phyloP scores from a whole-genome alignment of 2,888 invertebrate genomes.

The Muschampia plurimacula region DNA sequence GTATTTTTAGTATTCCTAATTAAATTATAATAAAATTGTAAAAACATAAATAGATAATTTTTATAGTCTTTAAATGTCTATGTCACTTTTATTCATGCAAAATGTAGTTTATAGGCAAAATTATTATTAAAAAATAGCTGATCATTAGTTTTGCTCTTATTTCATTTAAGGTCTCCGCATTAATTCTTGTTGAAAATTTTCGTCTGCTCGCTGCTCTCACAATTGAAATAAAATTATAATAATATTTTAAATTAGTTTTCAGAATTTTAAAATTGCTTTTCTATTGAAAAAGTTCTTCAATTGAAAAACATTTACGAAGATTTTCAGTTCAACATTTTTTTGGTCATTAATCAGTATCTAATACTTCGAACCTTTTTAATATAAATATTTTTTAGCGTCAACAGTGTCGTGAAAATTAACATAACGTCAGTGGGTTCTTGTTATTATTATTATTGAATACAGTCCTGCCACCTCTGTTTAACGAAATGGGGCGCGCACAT shows the following conservation, averaged over 20 bases:
- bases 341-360: neutral
- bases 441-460: conserved; percentile 23
- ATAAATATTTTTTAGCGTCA: conserved; percentile 4
- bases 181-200: neutral
- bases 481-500: conserved; percentile 16
- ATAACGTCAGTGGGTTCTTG: conserved; percentile 14
- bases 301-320: too few relatives aligned
- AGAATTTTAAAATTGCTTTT: neutral
- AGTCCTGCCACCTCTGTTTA: conserved; percentile 8
- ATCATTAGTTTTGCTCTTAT: neutral
- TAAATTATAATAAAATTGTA: too few relatives aligned
- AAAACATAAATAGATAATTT: too few relatives aligned
- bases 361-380: neutral
- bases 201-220: too few relatives aligned
- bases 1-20: too few relatives aligned
- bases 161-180: neutral
- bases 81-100: neutral
- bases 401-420: conserved; percentile 13
- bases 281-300: neutral
- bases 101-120: neutral
- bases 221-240: too few relatives aligned
- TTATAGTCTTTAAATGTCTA: too few relatives aligned
- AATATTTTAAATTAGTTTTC: too few relatives aligned
- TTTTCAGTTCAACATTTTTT: too few relatives aligned
- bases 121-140: conserved; percentile 11